Evolutionary conservation across 2,113 vertebrate species (phyloP).

Genomic region (Sitta europaea): DNA sequence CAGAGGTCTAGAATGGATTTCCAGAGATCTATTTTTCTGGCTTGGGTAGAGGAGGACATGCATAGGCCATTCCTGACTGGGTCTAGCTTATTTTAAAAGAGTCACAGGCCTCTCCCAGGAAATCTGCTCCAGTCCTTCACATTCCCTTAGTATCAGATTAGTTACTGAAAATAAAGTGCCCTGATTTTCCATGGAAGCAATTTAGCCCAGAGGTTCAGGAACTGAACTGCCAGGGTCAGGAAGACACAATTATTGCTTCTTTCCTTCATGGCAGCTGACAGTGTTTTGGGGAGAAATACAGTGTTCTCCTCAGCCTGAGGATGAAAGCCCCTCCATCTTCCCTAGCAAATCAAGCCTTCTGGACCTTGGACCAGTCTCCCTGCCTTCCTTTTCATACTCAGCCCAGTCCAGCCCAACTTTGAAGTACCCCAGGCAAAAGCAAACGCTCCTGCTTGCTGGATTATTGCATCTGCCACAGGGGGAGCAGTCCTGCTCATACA

Average conservation of each 20-base stretch:
- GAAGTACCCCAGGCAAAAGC: rapidly evolving
- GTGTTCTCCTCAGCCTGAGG: background rate
- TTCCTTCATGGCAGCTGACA: background rate
- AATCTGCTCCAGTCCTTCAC: background rate
- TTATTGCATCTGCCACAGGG: background rate
- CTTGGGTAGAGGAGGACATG: background rate
- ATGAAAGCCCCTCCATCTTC: background rate
- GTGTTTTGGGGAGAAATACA: background rate
- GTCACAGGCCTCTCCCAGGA: background rate
- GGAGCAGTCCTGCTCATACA: background rate
- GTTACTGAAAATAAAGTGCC: background rate
- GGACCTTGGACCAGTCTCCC: background rate
- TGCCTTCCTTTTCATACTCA: background rate
- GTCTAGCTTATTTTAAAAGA: background rate
- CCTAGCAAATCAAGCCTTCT: background rate
- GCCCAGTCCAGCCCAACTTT: background rate
- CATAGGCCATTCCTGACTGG: background rate
- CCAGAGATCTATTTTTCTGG: background rate
- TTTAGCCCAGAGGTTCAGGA: background rate
- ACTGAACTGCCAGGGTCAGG: background rate
- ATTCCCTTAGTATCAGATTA: background rate
- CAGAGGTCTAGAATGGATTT: background rate
- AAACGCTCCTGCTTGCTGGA: background rate
- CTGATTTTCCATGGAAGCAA: background rate
- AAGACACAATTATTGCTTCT: background rate